Base-by-base conservation (phyloP, 2,797 vertebrate species). In the Sebastes hubbsi region DNA sequence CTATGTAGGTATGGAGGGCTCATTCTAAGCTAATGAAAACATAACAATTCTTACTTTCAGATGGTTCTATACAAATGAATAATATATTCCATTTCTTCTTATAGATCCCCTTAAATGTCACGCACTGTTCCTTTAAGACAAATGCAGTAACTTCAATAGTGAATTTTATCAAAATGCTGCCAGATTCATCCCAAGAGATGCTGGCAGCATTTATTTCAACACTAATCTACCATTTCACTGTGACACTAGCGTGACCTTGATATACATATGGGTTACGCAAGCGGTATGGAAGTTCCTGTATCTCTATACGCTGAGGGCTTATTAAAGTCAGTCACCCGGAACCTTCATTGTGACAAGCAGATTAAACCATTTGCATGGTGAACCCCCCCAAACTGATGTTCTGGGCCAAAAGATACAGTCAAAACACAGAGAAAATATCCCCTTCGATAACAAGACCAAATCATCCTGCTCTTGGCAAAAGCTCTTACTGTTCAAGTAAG, bases 341-440 rank as follows among this genome's bases (percentile, higher is more conserved):
- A 95, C 92, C 84, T 91, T 90, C 90, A 88, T 87, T 94, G 88
- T 93, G 94, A 95, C 94, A 94, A 92, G 91, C 89, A 93, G 90
- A 94, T 94, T 90, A 94, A 91, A 90, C 84, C 88, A 92, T 91
- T 90, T 92, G 89, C 90, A 90, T 92, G 88, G 86, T 91, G 86
- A 88, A 91, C 79, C 84, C 75, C 84, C 62, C 46, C 14, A 42
- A 66, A 78, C 87, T 85, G 81, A 91, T 90, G 91, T 88, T 89
- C 70, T 88, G 83, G 83, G 78, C 88, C 82, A 90, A 91, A 92
- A 90, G 82, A 91, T 87, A 83, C 75, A 82, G 88, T 94, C 88
- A 92, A 95, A 93, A 94, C 83, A 89, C 29, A 74, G 36, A 64
- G 42, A 90, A 88, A 91, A 87, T 82, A 85, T 82, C 79, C 79